A percentile compares a stretch with the other conserved stretches of the same genome.
These are phyloP conservation scores for Promerops cafer DNA, from an alignment of 2,113 vertebrate species.

Conservation along the genomic window DNA sequence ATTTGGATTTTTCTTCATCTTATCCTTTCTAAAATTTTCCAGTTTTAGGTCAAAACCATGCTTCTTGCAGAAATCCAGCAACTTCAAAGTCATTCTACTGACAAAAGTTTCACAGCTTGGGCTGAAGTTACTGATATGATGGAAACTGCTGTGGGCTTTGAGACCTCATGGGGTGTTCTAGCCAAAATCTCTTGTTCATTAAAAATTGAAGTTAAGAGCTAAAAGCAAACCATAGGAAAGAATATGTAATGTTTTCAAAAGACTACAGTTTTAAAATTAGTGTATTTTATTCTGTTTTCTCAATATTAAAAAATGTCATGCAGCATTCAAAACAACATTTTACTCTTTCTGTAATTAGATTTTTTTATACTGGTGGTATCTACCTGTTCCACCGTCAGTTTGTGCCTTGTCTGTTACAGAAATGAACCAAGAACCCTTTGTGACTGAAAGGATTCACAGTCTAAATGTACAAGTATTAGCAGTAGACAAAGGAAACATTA, in stretches of 20 bases:
- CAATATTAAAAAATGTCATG: neutral
- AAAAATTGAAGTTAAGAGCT: neutral
- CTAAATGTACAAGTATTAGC: neutral
- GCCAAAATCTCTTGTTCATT: neutral
- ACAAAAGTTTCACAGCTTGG: neutral
- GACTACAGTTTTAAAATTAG: neutral
- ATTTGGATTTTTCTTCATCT: neutral
- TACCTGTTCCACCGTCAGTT: neutral
- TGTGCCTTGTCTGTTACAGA: neutral
- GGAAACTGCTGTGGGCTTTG: neutral
- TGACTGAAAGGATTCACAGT: neutral
- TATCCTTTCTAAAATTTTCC: neutral
- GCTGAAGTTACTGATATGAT: neutral
- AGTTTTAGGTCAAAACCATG: neutral
- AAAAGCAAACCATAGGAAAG: neutral
- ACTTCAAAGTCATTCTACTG: slow-evolving; percentile 20
- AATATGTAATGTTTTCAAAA: neutral
- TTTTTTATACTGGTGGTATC: neutral
- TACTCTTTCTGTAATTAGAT: neutral
- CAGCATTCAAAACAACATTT: neutral
- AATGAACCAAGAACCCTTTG: neutral
- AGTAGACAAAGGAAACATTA: neutral
- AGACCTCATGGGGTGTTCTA: neutral
- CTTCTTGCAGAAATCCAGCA: neutral
- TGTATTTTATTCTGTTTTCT: neutral